These are phyloP conservation scores for Drosophila arizonae DNA, from an alignment of 1,140 invertebrate genomes.

Conservation along the genomic window DNA sequence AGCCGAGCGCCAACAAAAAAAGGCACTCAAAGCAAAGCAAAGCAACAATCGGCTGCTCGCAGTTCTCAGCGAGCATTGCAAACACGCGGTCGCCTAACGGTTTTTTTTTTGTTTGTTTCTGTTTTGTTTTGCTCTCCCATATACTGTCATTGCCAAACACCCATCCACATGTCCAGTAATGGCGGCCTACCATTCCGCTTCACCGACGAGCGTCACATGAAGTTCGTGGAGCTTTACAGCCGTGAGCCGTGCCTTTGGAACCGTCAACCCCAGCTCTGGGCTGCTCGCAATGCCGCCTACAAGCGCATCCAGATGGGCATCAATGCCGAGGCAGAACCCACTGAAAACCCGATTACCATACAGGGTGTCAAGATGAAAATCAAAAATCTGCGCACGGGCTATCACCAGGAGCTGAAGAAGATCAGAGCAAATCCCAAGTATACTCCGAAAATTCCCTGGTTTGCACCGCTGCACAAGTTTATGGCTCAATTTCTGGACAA, in stretches of 20 bases:
- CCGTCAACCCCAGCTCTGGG: conserved; percentile 36
- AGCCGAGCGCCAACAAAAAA: conserved; percentile 5
- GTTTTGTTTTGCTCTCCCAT: not conserved
- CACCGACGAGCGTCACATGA: conserved; percentile 52
- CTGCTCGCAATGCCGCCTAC: conserved; percentile 52
- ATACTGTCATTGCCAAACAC: not conserved
- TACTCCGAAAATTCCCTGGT: conserved; percentile 55
- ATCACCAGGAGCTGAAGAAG: conserved; percentile 63
- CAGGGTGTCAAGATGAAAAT: conserved; percentile 59
- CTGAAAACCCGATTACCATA: conserved; percentile 41
- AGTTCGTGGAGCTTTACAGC: conserved; percentile 61
- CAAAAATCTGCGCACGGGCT: conserved; percentile 56
- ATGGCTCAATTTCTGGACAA: conserved; percentile 43
- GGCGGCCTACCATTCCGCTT: conserved; percentile 51
- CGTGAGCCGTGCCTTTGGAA: conserved; percentile 65
- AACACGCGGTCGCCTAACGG: conserved; percentile 26
- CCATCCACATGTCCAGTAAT: not conserved
- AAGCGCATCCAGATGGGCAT: conserved; percentile 58
- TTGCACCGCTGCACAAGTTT: conserved; percentile 53
- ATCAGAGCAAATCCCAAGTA: conserved; percentile 48
- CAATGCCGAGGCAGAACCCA: conserved; percentile 24
- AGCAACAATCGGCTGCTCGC: conserved; percentile 19
- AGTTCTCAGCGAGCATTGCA: conserved; percentile 34
- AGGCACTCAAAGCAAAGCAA: conserved; percentile 10
- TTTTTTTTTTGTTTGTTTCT: not conserved